These are phyloP conservation scores for Aleiodes sp. DNA, from an alignment of 1,140 invertebrate species.

Conservation along the genomic window DNA sequence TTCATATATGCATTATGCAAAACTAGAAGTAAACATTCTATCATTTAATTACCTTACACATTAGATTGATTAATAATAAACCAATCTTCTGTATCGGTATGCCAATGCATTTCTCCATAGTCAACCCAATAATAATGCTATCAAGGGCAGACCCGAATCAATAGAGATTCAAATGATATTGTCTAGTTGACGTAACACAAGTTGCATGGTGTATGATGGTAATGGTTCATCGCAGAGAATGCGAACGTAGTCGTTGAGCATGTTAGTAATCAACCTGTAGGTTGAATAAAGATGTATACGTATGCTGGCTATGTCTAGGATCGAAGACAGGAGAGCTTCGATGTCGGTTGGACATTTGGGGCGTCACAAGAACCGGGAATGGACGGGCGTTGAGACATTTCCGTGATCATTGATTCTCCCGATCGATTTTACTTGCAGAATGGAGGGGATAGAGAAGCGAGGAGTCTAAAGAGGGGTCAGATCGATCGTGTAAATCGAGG, in stretches of 20 bases:
- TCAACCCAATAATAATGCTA: not conserved
- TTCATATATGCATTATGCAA: too few relatives aligned
- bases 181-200: slow-evolving; percentile 3
- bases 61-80: too few relatives aligned
- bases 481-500: not conserved
- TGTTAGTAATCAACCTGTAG: not conserved
- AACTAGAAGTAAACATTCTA: too few relatives aligned
- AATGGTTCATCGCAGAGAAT: slow-evolving; percentile 4
- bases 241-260: not conserved
- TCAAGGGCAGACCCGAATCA: slow-evolving; percentile 3
- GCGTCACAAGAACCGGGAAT: not conserved
- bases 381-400: not conserved
- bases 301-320: not conserved
- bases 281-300: not conserved
- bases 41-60: too few relatives aligned
- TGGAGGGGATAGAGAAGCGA: not conserved
- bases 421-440: not conserved
- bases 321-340: slow-evolving; percentile 12
- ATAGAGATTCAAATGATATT: not conserved
- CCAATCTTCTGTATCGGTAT: not conserved
- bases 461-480: not conserved
- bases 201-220: not conserved
- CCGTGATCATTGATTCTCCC: slow-evolving; percentile 5
- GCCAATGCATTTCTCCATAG: not conserved
- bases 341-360: not conserved